Evolutionary conservation across 2,888 invertebrate species (phyloP).

Genomic region (Pyralis farinalis): DNA sequence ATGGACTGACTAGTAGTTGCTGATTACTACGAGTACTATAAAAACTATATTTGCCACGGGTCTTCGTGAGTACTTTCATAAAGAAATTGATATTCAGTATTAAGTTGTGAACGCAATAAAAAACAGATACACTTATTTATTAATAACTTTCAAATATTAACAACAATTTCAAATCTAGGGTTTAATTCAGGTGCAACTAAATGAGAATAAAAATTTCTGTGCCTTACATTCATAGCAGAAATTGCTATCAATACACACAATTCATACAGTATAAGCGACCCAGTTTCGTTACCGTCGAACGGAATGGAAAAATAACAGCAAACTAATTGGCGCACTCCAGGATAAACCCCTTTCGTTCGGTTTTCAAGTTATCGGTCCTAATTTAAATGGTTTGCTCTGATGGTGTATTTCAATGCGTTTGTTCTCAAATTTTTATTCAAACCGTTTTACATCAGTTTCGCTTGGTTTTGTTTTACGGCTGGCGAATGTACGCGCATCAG

Average conservation of each 20-base stretch:
- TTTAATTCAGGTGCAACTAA: too few species aligned
- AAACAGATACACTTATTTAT: too few species aligned
- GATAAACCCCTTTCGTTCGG: slow-evolving; percentile 72
- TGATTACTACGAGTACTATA: too few species aligned
- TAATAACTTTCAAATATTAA: too few species aligned
- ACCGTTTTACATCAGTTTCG: slow-evolving; percentile 19
- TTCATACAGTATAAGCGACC: slow-evolving; percentile 42
- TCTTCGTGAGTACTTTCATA: too few species aligned
- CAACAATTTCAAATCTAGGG: too few species aligned
- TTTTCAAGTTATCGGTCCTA: slow-evolving; percentile 74
- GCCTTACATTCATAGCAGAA: slow-evolving; percentile 7
- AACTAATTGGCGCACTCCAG: slow-evolving; percentile 76
- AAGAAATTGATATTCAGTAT: too few species aligned
- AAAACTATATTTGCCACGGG: too few species aligned
- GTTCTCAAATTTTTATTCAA: slow-evolving; percentile 47
- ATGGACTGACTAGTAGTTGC: too few species aligned
- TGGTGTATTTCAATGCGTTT: slow-evolving; percentile 55
- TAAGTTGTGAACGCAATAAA: too few species aligned
- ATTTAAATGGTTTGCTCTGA: slow-evolving; percentile 74
- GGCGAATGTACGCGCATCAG: slow-evolving; percentile 1
- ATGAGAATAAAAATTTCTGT: too few species aligned
- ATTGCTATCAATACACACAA: slow-evolving; percentile 15
- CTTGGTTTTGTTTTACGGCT: slow-evolving; percentile 10
- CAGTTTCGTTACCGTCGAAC: slow-evolving; percentile 50
- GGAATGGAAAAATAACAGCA: slow-evolving; percentile 78